Evolutionary conservation across 2,888 invertebrate species (phyloP).

Genomic region (Hydropsyche betteni): DNA sequence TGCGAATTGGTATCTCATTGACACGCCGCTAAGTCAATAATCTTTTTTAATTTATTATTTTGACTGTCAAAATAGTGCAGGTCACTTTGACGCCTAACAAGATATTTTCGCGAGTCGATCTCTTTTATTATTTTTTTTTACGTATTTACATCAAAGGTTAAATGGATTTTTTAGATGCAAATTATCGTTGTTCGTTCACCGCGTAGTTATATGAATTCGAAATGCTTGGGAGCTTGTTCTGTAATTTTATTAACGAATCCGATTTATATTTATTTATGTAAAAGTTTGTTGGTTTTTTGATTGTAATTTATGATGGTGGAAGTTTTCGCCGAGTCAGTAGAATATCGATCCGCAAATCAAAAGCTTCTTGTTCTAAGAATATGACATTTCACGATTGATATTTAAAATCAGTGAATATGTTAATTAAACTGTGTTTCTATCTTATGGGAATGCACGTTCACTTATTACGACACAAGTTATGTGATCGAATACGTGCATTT

Average conservation of each 20-base stretch:
- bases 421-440: slow-evolving; percentile 2
- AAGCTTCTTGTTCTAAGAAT: slow-evolving; percentile 10
- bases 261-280: no score
- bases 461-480: no score
- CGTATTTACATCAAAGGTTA: slow-evolving; percentile 13
- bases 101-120: neutral
- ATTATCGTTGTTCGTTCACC: slow-evolving; percentile 4
- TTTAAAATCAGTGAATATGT: slow-evolving; percentile 1
- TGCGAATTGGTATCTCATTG: slow-evolving; percentile 22
- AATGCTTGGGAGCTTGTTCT: neutral
- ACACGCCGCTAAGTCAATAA: slow-evolving; percentile 26
- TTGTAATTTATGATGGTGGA: no score
- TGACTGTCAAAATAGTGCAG: slow-evolving; percentile 32
- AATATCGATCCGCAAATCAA: neutral
- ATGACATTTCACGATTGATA: slow-evolving; percentile 21
- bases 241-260: neutral
- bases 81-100: neutral
- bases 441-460: no score
- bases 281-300: no score
- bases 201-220: neutral
- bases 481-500: no score
- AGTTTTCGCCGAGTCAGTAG: no score
- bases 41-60: slow-evolving; percentile 29
- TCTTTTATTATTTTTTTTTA: neutral
- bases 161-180: neutral